Conservation (phyloP, 2,113 vertebrate species). For the Mormyrus lacerda region DNA sequence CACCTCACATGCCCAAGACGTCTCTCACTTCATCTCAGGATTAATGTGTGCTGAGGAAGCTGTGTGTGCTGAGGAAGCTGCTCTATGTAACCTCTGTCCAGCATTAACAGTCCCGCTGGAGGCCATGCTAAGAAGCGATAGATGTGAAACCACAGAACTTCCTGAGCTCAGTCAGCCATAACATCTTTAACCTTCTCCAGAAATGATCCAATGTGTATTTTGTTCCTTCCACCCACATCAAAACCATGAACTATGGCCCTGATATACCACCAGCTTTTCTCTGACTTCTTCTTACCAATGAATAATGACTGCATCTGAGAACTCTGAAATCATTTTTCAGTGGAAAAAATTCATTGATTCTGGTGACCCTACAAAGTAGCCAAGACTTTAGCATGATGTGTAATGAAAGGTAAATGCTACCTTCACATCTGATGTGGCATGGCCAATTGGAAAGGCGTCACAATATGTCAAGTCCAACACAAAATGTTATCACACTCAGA, state of each 20-base stretch:
- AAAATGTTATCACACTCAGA: neutral
- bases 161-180: neutral
- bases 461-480: neutral
- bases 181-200: neutral
- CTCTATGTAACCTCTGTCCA: neutral
- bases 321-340: neutral
- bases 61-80: neutral
- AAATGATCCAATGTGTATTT: neutral
- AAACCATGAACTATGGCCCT: neutral
- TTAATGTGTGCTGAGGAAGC: neutral
- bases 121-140: neutral
- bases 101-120: neutral
- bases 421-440: neutral
- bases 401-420: neutral
- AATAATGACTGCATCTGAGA: neutral
- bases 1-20: neutral
- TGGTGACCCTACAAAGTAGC: neutral
- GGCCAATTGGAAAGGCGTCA: neutral
- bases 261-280: neutral
- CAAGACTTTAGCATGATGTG: neutral
- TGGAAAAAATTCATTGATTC: neutral
- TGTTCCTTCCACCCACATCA: neutral
- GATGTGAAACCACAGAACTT: neutral
- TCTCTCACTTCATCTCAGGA: constrained; percentile 1
- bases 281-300: neutral